phyloP scores from a whole-genome alignment of 1,140 invertebrate genomes.

The Thaumatotibia leucotreta region DNA sequence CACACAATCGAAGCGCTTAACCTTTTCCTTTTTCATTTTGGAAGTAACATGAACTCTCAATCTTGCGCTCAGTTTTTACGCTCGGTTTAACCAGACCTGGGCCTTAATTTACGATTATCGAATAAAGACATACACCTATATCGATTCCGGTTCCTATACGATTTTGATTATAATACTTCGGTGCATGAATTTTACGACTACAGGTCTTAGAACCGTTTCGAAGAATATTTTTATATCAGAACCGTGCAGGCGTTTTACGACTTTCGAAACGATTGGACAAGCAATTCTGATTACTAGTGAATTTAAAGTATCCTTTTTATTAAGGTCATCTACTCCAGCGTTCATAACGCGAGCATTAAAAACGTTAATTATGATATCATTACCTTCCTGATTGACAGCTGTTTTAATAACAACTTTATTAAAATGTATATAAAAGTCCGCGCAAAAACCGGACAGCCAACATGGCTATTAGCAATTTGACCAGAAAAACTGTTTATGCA shows the following conservation, averaged over 20 bases:
- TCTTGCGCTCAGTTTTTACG: constrained; percentile 71
- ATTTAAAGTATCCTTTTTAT: constrained; percentile 26
- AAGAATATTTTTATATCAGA: constrained; percentile 44
- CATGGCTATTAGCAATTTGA: constrained; percentile 53
- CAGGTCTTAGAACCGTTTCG: constrained; percentile 26
- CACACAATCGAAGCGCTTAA: constrained; percentile 33
- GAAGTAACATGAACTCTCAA: constrained; percentile 72
- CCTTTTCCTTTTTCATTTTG: constrained; percentile 59
- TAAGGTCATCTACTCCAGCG: constrained; percentile 39
- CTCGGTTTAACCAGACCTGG: constrained; percentile 63
- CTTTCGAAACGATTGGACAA: constrained; percentile 33
- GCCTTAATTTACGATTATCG: constrained; percentile 71
- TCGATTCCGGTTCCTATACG: constrained; percentile 35
- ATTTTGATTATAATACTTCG: constrained; percentile 52
- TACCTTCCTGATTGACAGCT: constrained; percentile 39
- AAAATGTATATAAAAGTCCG: constrained; percentile 45
- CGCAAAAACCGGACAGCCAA: constrained; percentile 39
- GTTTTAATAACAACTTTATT: constrained; percentile 42
- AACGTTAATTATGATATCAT: constrained; percentile 17
- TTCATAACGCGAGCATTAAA: constrained; percentile 26
- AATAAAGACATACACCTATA: constrained; percentile 53
- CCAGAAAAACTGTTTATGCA: constrained; percentile 39
- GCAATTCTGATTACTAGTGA: not conserved
- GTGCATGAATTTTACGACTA: constrained; percentile 55
- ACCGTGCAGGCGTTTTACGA: constrained; percentile 40